phyloP scores from a whole-genome alignment of 2,113 vertebrate genomes.

The Heterotilapia buettikoferi region DNA sequence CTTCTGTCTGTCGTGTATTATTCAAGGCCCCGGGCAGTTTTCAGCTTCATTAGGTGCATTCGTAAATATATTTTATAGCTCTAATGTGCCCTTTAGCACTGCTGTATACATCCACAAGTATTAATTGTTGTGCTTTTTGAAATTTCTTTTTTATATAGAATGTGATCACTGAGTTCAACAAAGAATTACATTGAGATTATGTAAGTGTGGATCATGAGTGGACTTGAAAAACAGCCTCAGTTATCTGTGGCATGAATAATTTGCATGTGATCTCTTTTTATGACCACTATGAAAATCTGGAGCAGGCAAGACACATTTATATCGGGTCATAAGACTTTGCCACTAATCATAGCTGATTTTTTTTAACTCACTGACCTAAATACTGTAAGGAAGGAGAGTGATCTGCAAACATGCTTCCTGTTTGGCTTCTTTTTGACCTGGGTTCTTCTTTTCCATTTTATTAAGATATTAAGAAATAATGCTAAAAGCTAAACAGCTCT shows the following conservation, averaged over 20 bases:
- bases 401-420: neutral
- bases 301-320: neutral
- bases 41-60: neutral
- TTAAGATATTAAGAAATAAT: neutral
- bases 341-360: neutral
- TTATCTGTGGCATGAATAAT: conserved; percentile 9
- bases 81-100: neutral
- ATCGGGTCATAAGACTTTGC: neutral
- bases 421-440: neutral
- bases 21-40: neutral
- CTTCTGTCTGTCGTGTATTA: neutral
- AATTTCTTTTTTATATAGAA: neutral
- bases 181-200: neutral
- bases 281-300: neutral
- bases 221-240: neutral
- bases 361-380: neutral
- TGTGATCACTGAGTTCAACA: neutral
- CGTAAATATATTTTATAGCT: neutral
- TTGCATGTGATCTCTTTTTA: conserved; percentile 22
- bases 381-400: neutral
- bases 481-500: neutral
- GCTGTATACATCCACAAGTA: neutral
- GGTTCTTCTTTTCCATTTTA: neutral
- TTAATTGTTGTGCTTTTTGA: neutral
- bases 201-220: neutral